Evolutionary conservation across 2,888 invertebrate genomes (phyloP), one percentile per base, ranked within the genome.

Genomic region (Drosophila cyrtoloma): DNA sequence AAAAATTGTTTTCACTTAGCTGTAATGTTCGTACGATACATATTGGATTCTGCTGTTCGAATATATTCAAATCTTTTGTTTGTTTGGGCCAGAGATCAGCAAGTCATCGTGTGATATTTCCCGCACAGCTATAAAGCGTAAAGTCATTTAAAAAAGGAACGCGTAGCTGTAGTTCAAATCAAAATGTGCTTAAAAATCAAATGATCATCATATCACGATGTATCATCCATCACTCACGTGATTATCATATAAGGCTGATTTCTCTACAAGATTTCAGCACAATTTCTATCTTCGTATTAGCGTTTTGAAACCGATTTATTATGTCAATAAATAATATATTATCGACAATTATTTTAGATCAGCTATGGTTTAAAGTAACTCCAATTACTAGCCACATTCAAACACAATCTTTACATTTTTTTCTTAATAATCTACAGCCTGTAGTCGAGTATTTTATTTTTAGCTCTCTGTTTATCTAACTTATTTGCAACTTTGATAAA

Each of bases 401-500:
- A 39, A 9, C 39, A 19, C 19, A 19, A 22, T 44, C 12, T 22
- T 22, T 44, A 22, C 0, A 22, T 12, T 44, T n/a, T 5, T 16
- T 47, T n/a, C n/a, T 26, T 47, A 44, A 3, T 22, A 22, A 26
- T 16, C 3, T 44, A 58, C 47, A 74, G 69, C 3, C 6, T 1
- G 5, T 7, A 62, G 62, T 77, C 64, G 61, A 2, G 19, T 51
- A 56, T 12, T 35, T 22, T 14, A 14, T n/a, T 32, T 19, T 35
- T 6, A 12, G 26, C 19, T 26, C 12, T 16, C 30, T 53, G 35
- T 44, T 66, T 74, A 75, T 57, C 59, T 74, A 42, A 52, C 47
- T 66, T 59, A 60, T 66, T 69, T 57, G 75, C 59, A 66, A 56
- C 53, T 70, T 79, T 66, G 57, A 79, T 70, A 70, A 75, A 79